Base-by-base conservation (phyloP, 2,888 invertebrate species). In the Cataglyphis livida region DNA sequence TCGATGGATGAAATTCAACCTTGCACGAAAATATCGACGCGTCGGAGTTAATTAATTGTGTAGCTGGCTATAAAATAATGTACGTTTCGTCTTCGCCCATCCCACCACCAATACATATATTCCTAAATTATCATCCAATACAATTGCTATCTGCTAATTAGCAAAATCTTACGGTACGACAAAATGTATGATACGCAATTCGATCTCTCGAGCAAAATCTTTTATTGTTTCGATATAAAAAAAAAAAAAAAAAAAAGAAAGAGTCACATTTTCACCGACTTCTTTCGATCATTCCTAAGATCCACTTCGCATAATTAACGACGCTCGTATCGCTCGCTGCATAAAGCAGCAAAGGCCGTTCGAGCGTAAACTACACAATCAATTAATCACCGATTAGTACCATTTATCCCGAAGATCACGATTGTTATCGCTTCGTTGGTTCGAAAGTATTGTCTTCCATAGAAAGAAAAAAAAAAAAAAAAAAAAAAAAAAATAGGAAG, bases 351-450 rank as follows among this genome's bases (percentile, higher is more conserved):
- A 59, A 79, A 71, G 35, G 78, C 44, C 44, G 59, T 59, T 71
- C 78, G 12, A 79, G 71, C 78, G 71, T 79, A 79, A 79, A 79
- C 78, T 79, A 79, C 78, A 79, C 78, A 79, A 79, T 79, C 71
- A 79, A 79, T 79, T 79, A 79, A 79, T 79, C 78, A 79, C 71
- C 71, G 78, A 79, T 79, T 79, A 79, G 78, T 79, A 79, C 71
- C 78, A 79, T 79, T 79, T 79, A 79, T 79, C 78, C 71, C 59
- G 59, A 28, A 79, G 78, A 79, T 79, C 78, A 79, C 71, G 78
- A 79, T 79, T 79, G 78, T 79, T 79, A 79, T 79, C 78, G 78
- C 78, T 79, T 79, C 78, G 71, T 59, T 79, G 78, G 78, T 71
- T 79, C 78, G 71, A 79, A 79, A 79, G 78, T 71, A 79, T 79